These are phyloP conservation scores for Bhutanitis thaidina DNA, from an alignment of 2,888 invertebrate species.

Conservation along the genomic window DNA sequence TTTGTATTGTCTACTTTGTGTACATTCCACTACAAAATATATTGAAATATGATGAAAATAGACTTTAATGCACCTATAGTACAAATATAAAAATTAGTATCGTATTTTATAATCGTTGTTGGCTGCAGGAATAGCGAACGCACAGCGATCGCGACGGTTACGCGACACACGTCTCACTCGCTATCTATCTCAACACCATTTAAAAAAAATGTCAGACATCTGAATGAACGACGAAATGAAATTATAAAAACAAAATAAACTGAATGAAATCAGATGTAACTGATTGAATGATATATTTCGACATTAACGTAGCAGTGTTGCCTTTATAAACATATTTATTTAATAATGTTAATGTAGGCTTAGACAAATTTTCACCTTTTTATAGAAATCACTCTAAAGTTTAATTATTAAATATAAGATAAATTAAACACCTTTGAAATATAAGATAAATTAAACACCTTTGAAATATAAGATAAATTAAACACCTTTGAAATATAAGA, in stretches of 20 bases:
- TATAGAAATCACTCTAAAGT: too few relatives aligned
- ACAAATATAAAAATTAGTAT: slow-evolving; percentile 20
- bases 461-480: too few relatives aligned
- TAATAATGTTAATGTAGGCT: too few relatives aligned
- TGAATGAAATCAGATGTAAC: not conserved
- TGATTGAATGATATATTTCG: slow-evolving; percentile 10
- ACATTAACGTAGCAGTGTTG: too few relatives aligned
- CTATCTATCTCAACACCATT: slow-evolving; percentile 41
- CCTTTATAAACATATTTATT: too few relatives aligned
- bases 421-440: too few relatives aligned
- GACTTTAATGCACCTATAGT: slow-evolving; percentile 20
- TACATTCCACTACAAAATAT: slow-evolving; percentile 24
- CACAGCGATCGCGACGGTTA: slow-evolving; percentile 61
- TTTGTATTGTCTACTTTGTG: slow-evolving; percentile 39
- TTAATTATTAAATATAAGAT: too few relatives aligned
- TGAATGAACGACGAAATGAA: slow-evolving; percentile 25
- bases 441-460: too few relatives aligned
- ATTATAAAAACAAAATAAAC: slow-evolving; percentile 22
- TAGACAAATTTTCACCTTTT: too few relatives aligned
- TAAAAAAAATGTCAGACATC: slow-evolving; percentile 25
- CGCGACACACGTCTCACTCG: slow-evolving; percentile 69
- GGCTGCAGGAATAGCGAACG: slow-evolving; percentile 60
- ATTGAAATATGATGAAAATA: slow-evolving; percentile 15
- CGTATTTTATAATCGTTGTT: slow-evolving; percentile 25
- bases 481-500: too few relatives aligned